Conservation (phyloP, 2,797 vertebrate species). For the Fistularia commersonii region DNA sequence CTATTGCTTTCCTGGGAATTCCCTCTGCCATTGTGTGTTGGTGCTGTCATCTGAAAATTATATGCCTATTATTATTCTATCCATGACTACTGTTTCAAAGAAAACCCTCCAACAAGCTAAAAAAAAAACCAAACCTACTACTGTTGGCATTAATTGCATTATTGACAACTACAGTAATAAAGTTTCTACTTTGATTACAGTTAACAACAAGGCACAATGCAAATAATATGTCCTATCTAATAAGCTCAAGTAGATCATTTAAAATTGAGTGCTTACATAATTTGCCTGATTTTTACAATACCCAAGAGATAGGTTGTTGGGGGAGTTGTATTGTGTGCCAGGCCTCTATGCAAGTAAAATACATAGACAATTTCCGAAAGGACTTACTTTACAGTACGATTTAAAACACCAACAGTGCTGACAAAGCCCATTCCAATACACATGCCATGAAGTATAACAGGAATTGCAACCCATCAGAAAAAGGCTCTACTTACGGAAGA, state of each 20-base stretch:
- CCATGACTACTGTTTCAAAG: background rate
- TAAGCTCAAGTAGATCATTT: too few relatives aligned
- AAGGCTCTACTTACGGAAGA: constrained; percentile 90
- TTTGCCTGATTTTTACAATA: too few relatives aligned
- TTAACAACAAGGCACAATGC: too few relatives aligned
- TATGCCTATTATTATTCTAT: background rate
- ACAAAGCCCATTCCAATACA: constrained; percentile 39
- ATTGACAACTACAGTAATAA: too few relatives aligned
- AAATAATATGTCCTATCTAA: too few relatives aligned
- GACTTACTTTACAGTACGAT: constrained; percentile 36
- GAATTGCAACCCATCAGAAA: constrained; percentile 49
- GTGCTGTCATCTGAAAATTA: background rate
- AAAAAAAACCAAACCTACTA: too few relatives aligned
- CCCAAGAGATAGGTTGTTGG: too few relatives aligned
- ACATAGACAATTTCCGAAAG: constrained; percentile 28
- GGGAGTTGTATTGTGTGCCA: constrained; percentile 2
- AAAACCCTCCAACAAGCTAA: too few relatives aligned
- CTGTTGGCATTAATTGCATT: too few relatives aligned
- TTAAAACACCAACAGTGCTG: constrained; percentile 45
- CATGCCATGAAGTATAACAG: constrained; percentile 16
- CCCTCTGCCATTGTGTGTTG: constrained; percentile 8
- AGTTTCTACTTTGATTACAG: too few relatives aligned
- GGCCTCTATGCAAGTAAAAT: constrained; percentile 12
- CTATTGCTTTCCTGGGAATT: constrained; percentile 15
- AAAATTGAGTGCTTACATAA: too few relatives aligned